Percentiles rank a stretch among this genome's conserved stretches.
These are phyloP conservation scores for Acanthococcus lagerstroemiae DNA, from an alignment of 2,888 invertebrate species.

Conservation along the genomic window DNA sequence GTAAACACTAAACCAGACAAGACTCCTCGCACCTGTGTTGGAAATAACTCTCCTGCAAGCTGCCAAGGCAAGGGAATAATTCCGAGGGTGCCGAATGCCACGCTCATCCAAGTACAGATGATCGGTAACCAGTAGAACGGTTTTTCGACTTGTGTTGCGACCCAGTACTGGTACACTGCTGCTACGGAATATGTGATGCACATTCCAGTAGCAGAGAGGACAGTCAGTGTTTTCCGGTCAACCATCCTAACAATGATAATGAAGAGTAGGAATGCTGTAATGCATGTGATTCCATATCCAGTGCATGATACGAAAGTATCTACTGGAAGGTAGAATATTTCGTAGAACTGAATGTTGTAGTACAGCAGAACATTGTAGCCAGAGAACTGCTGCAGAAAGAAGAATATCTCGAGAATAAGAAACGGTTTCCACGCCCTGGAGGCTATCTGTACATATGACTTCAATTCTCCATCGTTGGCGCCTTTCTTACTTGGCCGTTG, in stretches of 20 bases:
- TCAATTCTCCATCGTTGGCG: too few relatives aligned
- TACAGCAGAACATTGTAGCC: constrained; percentile 62
- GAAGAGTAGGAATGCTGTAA: constrained; percentile 55
- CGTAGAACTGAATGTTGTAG: constrained; percentile 59
- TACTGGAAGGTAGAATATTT: constrained; percentile 54
- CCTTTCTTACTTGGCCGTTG: too few relatives aligned
- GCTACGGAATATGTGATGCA: constrained; percentile 49
- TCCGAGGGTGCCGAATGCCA: constrained; percentile 63
- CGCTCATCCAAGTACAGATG: constrained; percentile 55
- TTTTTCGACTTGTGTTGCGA: constrained; percentile 37
- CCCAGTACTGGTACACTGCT: constrained; percentile 37
- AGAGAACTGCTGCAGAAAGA: constrained; percentile 59
- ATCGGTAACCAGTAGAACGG: constrained; percentile 44
- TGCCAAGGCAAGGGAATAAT: constrained; percentile 44
- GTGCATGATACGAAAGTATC: constrained; percentile 59
- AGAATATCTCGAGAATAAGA: constrained; percentile 52
- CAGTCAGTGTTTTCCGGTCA: constrained; percentile 53
- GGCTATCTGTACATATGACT: constrained; percentile 43
- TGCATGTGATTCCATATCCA: constrained; percentile 53
- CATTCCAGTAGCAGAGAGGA: constrained; percentile 54
- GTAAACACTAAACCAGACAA: constrained; percentile 46
- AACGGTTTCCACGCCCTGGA: constrained; percentile 57
- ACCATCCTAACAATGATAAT: constrained; percentile 55
- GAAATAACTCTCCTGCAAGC: constrained; percentile 10
- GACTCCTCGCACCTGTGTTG: neutral